phyloP scores from a whole-genome alignment of 2,888 invertebrate species.

The Cancer borealis region DNA sequence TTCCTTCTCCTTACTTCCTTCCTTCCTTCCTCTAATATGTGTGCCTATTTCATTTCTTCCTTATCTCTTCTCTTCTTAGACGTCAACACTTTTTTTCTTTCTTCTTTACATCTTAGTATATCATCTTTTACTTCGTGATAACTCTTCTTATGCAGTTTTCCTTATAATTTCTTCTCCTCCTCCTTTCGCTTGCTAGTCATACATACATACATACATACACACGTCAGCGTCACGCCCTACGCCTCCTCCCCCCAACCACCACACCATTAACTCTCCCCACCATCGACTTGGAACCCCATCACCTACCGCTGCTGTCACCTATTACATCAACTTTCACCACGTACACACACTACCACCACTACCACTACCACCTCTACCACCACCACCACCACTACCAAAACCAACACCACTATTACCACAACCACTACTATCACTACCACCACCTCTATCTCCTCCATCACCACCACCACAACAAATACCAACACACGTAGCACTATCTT shows the following conservation, averaged over 20 bases:
- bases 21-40: background rate
- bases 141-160: background rate
- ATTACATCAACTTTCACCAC: conserved; percentile 8
- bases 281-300: background rate
- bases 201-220: background rate
- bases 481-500: background rate
- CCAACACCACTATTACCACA: background rate
- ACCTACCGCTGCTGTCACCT: background rate
- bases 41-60: too few species aligned
- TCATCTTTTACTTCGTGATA: too few species aligned
- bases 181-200: background rate
- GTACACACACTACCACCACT: background rate
- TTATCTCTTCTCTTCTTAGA: too few species aligned
- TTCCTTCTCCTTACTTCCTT: background rate
- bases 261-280: background rate
- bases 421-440: too few species aligned
- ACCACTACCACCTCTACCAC: background rate
- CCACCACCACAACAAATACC: background rate
- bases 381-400: background rate
- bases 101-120: background rate
- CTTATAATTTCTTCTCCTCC: background rate
- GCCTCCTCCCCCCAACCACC: background rate
- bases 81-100: background rate
- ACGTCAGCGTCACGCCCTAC: background rate
- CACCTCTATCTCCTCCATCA: too few species aligned